Percentiles rank a stretch among this genome's conserved stretches.
phyloP scores from a whole-genome alignment of 2,888 invertebrate species.

The Patella depressa region DNA sequence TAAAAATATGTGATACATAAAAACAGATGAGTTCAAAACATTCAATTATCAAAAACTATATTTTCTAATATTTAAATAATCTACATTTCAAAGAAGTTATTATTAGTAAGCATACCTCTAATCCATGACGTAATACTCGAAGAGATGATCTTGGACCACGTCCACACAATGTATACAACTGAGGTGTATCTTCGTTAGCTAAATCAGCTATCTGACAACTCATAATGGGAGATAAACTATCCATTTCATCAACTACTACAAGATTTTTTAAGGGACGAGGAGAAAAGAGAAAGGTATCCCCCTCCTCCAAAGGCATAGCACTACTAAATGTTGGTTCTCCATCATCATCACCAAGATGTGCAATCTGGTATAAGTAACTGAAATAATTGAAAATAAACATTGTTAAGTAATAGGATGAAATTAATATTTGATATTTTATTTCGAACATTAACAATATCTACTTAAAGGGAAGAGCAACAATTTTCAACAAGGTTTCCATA shows the following conservation, averaged over 20 bases:
- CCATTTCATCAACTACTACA: constrained; percentile 96
- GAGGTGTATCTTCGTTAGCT: constrained; percentile 98
- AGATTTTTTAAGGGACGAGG: constrained; percentile 93
- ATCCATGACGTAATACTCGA: constrained; percentile 92
- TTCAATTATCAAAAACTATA: neutral
- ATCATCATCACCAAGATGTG: constrained; percentile 98
- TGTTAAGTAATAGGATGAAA: neutral
- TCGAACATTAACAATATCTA: too few species aligned
- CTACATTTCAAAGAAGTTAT: too few species aligned
- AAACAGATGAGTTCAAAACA: neutral
- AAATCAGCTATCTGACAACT: constrained; percentile 77
- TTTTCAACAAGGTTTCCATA: neutral
- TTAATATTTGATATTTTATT: neutral
- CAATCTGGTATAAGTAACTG: constrained; percentile 97
- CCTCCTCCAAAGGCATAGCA: constrained; percentile 97
- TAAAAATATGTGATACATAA: constrained; percentile 8
- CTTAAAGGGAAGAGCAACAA: neutral
- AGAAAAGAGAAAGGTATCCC: constrained; percentile 98
- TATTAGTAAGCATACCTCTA: constrained; percentile 77
- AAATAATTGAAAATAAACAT: constrained; percentile 51
- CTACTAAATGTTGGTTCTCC: constrained; percentile 99
- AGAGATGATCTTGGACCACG: constrained; percentile 94
- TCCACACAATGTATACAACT: constrained; percentile 96
- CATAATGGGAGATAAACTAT: constrained; percentile 93
- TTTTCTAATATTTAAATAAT: too few species aligned